Conservation (phyloP, 2,888 invertebrate genomes). For the Pteria penguin region DNA sequence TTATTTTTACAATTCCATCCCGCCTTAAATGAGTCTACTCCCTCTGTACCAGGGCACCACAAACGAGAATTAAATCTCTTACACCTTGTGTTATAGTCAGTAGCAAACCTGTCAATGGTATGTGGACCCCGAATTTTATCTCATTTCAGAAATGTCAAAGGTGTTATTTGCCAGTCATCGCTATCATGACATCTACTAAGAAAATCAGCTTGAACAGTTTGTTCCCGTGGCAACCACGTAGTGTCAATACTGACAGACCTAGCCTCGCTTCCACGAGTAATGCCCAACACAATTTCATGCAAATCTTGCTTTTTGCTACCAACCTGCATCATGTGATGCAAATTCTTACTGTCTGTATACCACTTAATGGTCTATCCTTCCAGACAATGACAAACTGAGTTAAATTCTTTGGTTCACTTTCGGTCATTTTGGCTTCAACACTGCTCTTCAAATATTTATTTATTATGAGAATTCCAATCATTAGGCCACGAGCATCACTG, state of each 20-base stretch:
- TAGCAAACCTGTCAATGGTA: constrained; percentile 33
- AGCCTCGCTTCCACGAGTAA: too few species aligned
- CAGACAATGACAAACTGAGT: too few species aligned
- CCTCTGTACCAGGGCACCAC: constrained; percentile 29
- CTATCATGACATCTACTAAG: constrained; percentile 3
- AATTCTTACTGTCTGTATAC: not conserved
- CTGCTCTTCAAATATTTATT: too few species aligned
- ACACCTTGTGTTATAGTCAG: constrained; percentile 23
- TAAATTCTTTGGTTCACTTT: too few species aligned
- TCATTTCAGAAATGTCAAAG: not conserved
- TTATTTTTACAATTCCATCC: constrained; percentile 12
- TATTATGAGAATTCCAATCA: too few species aligned
- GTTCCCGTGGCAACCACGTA: constrained; percentile 8
- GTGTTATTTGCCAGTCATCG: constrained; percentile 22
- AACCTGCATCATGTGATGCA: not conserved
- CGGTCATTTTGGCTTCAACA: too few species aligned
- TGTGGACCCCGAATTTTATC: too few species aligned
- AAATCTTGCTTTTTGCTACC: constrained; percentile 2
- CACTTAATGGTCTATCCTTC: too few species aligned
- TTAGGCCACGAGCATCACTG: too few species aligned
- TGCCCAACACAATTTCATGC: constrained; percentile 9
- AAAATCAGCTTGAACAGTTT: constrained; percentile 6
- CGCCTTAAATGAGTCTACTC: constrained; percentile 12
- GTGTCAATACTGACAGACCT: too few species aligned
- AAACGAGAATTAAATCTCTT: constrained; percentile 8